Conservation (phyloP, 2,113 vertebrate genomes). For the Xenus cinereus region DNA sequence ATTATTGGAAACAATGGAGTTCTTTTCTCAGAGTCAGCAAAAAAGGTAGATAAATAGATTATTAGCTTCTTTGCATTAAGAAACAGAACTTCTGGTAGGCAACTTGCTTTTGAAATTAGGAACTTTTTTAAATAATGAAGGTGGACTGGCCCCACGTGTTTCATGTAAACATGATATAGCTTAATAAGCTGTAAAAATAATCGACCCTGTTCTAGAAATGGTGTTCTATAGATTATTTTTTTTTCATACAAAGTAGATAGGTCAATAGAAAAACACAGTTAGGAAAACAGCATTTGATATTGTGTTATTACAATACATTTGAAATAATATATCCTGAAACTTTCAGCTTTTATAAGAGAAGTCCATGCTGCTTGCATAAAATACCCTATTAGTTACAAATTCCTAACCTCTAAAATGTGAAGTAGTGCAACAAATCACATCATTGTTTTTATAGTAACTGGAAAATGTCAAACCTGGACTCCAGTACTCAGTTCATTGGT, state of each 20-base stretch:
- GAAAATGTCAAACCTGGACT: background rate
- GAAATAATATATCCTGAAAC: background rate
- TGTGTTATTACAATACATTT: rapidly evolving
- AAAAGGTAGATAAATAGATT: slow-evolving; percentile 82
- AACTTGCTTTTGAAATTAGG: background rate
- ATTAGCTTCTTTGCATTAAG: background rate
- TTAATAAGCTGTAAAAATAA: background rate
- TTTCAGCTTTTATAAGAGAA: background rate
- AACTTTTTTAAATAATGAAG: background rate
- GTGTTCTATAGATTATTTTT: background rate
- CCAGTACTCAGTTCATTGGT: background rate
- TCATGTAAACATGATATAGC: background rate
- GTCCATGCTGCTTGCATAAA: background rate
- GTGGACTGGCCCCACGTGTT: rapidly evolving
- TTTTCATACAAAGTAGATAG: background rate
- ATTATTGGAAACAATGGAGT: slow-evolving; percentile 98
- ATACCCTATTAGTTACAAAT: background rate
- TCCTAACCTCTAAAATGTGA: background rate
- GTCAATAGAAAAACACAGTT: background rate
- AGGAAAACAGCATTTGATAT: background rate
- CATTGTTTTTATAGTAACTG: background rate
- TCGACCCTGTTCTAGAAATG: background rate
- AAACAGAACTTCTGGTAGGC: background rate
- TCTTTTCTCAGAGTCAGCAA: slow-evolving; percentile 96
- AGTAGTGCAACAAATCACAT: background rate